A percentile compares a stretch with the other conserved stretches of the same genome.
phyloP scores from a whole-genome alignment of 2,113 vertebrate genomes.

The Monopterus albus region DNA sequence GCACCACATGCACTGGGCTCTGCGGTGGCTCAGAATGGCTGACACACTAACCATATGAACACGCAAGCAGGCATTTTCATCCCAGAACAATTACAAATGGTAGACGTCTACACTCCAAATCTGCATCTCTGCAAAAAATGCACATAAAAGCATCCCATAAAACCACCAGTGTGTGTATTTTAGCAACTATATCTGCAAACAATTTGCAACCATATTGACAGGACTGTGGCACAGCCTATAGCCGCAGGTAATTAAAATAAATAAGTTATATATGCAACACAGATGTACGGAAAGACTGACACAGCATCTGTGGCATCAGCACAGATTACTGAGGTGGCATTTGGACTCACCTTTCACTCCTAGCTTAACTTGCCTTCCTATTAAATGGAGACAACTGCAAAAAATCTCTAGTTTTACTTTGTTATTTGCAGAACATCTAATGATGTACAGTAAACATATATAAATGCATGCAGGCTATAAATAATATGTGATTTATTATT shows the following conservation, averaged over 20 bases:
- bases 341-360: neutral
- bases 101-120: neutral
- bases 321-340: neutral
- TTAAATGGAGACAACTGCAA: too few relatives aligned
- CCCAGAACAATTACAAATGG: slow-evolving; percentile 53
- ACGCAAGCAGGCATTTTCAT: slow-evolving; percentile 45
- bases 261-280: neutral
- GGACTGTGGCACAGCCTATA: neutral
- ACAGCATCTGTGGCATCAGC: neutral
- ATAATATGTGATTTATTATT: neutral
- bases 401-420: too few relatives aligned
- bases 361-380: too few relatives aligned
- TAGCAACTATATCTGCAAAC: neutral
- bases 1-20: slow-evolving; percentile 28
- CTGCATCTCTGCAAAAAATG: slow-evolving; percentile 19
- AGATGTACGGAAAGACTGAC: neutral
- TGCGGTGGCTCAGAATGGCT: slow-evolving; percentile 44
- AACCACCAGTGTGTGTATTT: neutral
- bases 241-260: neutral
- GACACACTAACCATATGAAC: slow-evolving; percentile 52
- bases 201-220: neutral
- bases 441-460: too few relatives aligned
- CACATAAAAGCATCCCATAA: neutral
- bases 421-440: too few relatives aligned
- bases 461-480: too few relatives aligned